Conservation (phyloP, 2,113 vertebrate genomes). For the Chauna torquata region DNA sequence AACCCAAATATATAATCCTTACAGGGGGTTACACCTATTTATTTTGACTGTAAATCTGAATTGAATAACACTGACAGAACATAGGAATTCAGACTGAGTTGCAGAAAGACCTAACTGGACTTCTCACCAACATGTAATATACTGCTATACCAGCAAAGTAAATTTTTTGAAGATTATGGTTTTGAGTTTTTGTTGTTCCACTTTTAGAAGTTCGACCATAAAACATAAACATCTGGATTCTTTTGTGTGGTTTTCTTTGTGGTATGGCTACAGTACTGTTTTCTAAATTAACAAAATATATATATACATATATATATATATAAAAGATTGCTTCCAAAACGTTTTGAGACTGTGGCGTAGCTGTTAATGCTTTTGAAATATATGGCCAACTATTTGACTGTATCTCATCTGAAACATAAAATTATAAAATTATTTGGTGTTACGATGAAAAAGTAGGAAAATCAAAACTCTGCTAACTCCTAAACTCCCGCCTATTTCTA, state of each 20-base stretch:
- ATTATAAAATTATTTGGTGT: not conserved
- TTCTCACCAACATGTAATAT: not conserved
- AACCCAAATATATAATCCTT: not conserved
- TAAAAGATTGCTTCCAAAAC: not conserved
- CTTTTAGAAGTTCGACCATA: not conserved
- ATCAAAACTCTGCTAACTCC: not conserved
- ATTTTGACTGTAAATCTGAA: not conserved
- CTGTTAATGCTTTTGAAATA: not conserved
- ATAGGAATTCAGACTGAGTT: not conserved
- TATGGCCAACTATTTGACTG: not conserved
- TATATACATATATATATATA: no score
- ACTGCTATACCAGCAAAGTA: not conserved
- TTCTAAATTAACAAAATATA: not conserved
- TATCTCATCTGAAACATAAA: not conserved
- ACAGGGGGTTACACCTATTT: not conserved
- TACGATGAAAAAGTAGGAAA: not conserved
- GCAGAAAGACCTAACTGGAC: not conserved
- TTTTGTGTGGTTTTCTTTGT: not conserved
- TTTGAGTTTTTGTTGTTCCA: not conserved
- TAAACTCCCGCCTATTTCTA: not conserved
- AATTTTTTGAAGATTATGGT: not conserved
- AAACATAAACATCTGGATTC: not conserved
- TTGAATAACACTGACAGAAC: not conserved
- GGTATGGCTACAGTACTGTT: not conserved
- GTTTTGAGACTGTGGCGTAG: not conserved